Base-by-base conservation (phyloP, 2,888 invertebrate species). In the Stenolophus ochropezus region DNA sequence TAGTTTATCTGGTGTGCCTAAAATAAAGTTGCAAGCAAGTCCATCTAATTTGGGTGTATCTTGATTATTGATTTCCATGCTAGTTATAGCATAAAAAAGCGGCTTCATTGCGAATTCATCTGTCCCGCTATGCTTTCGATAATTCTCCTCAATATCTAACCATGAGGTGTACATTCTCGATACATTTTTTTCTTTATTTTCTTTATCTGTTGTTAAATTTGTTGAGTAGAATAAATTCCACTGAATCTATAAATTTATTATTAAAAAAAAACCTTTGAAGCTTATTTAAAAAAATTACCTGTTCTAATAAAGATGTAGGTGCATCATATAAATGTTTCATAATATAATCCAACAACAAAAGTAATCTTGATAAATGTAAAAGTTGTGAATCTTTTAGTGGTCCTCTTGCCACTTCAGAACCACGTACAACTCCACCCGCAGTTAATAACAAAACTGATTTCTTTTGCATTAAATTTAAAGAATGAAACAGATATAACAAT, bases 311-410 rank as follows among this genome's bases (percentile, higher is more conserved):
- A 16, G 93, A 93, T 18, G 96, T 93, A 0, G 97, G 97, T 0
- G 98, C 97, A 87, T 98, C 98, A 87, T 98, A 98, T 49, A 98
- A 91, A 90, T 98, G 97, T 87, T 96, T 95, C 94, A 98, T 96
- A 84, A 98, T 93, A 87, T 98, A 98, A 87, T 98, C 98, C 83
- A 98, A 92, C 16, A 98, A 91, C 27, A 98, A 91, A 85, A 98
- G 90, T 75, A 98, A 89, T 75, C 98, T 91, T 0, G 97, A 96
- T 1, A 96, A 91, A 87, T 96, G 92, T 87, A 97, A 92, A 49
- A 97, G 91, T 89, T 97, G 97, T 0, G 91, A 91, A 85, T 93
- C 93, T 85, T 91, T 91, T 87, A 93, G 89, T 1, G 91, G 88
- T 5, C 89, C 89, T 84, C 93, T 91, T 1, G 93, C 91, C 2